phyloP scores from a whole-genome alignment of 2,888 invertebrate genomes.

The Creontiades dilutus region DNA sequence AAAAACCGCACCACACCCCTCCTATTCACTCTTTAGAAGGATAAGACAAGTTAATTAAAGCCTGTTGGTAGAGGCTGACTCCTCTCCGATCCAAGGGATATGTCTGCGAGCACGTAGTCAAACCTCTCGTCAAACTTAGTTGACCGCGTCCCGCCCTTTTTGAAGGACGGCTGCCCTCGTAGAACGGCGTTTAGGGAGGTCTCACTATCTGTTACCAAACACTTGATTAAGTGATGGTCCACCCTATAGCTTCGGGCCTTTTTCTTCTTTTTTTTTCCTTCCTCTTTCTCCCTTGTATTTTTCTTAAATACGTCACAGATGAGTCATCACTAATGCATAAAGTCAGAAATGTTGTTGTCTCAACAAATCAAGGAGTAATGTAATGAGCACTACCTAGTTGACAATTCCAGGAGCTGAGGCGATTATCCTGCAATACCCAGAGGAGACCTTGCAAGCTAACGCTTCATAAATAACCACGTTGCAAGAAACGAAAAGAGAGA shows the following conservation, averaged over 20 bases:
- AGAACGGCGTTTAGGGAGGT: conserved; percentile 26
- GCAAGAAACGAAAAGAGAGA: too few species aligned
- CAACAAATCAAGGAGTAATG: too few species aligned
- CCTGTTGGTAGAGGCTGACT: conserved; percentile 68
- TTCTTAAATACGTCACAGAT: not conserved
- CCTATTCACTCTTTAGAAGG: conserved; percentile 25
- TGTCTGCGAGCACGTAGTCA: conserved; percentile 65
- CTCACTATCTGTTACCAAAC: conserved; percentile 42
- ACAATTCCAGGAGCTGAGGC: too few species aligned
- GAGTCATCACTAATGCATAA: too few species aligned
- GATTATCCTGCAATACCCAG: too few species aligned
- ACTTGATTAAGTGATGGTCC: conserved; percentile 32
- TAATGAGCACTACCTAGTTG: too few species aligned
- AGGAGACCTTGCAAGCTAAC: too few species aligned
- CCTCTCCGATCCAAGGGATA: conserved; percentile 59
- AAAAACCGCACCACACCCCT: not conserved
- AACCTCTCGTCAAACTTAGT: conserved; percentile 59
- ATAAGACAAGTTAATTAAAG: conserved; percentile 69
- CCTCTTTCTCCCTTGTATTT: not conserved
- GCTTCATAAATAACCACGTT: too few species aligned
- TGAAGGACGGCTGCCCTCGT: conserved; percentile 26
- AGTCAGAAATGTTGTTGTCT: too few species aligned
- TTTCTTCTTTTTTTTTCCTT: conserved; percentile 5
- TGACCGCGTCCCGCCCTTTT: conserved; percentile 41
- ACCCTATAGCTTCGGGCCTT: not conserved